Evolutionary conservation across 2,113 vertebrate species (phyloP).

Genomic region (Cheirogaleus medius): DNA sequence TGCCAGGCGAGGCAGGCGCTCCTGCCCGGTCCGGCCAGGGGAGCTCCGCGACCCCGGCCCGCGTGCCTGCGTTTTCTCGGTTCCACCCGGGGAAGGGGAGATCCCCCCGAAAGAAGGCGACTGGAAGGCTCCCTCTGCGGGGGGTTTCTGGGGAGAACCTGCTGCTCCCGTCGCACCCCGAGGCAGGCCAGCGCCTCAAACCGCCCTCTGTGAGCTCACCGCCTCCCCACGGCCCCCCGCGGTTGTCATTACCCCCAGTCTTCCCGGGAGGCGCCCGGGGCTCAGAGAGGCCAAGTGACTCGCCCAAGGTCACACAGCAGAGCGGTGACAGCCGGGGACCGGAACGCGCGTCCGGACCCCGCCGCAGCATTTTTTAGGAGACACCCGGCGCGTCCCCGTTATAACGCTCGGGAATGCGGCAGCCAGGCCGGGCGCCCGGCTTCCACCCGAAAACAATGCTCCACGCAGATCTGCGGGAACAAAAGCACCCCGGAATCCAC

Average conservation of each 20-base stretch:
- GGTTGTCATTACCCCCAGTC: neutral
- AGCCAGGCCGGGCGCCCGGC: neutral
- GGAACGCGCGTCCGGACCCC: neutral
- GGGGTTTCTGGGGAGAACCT: neutral
- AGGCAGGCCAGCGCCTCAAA: neutral
- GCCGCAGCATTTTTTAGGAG: neutral
- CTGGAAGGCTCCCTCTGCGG: neutral
- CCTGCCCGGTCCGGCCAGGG: neutral
- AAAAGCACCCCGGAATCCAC: conserved; percentile 66
- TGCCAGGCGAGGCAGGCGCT: neutral
- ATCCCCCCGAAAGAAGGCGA: neutral
- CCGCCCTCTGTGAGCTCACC: conserved; percentile 22
- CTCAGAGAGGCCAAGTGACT: conserved; percentile 58
- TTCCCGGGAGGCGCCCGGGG: neutral
- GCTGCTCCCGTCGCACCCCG: neutral
- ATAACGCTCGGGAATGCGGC: neutral
- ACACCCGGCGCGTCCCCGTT: neutral
- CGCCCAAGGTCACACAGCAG: conserved; percentile 70
- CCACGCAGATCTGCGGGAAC: conserved; percentile 46
- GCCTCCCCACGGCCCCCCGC: neutral
- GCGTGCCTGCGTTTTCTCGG: neutral
- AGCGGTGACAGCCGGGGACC: neutral
- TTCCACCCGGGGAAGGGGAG: neutral
- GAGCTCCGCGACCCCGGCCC: neutral
- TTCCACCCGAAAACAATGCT: conserved; percentile 15